These are phyloP conservation scores for Platerodrilus igneus DNA, from an alignment of 2,888 invertebrate genomes.

Conservation along the genomic window DNA sequence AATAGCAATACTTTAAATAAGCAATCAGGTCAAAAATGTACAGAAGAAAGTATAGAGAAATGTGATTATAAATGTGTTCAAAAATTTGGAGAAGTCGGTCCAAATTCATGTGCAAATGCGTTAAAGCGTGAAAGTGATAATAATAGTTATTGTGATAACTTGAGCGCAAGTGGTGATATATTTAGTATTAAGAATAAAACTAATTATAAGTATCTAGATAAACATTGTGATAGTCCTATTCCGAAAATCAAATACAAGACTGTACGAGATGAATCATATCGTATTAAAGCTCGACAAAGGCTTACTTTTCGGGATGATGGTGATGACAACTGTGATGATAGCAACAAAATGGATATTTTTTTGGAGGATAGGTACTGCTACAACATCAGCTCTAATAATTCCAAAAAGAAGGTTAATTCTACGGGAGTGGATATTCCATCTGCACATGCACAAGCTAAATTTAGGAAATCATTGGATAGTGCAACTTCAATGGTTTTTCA, in stretches of 20 bases:
- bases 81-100: slow-evolving; percentile 25
- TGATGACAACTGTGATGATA: slow-evolving; percentile 11
- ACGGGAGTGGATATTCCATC: slow-evolving; percentile 56
- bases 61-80: slow-evolving; percentile 34
- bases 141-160: slow-evolving; percentile 41
- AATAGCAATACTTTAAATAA: slow-evolving; percentile 15
- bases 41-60: slow-evolving; percentile 20
- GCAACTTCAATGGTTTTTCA: slow-evolving; percentile 83
- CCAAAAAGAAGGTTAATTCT: slow-evolving; percentile 14
- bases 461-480: slow-evolving; percentile 69
- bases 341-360: slow-evolving; percentile 9
- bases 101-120: slow-evolving; percentile 30
- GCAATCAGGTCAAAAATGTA: slow-evolving; percentile 7
- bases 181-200: slow-evolving; percentile 44
- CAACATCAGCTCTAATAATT: slow-evolving; percentile 6
- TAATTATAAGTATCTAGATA: slow-evolving; percentile 42
- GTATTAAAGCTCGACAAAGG: slow-evolving; percentile 37
- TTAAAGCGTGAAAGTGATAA: slow-evolving; percentile 22
- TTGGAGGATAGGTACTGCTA: slow-evolving; percentile 33
- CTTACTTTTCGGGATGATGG: slow-evolving; percentile 38
- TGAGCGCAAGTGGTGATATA: slow-evolving; percentile 45
- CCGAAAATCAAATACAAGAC: slow-evolving; percentile 29
- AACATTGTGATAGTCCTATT: slow-evolving; percentile 45
- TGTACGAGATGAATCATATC: slow-evolving; percentile 34
- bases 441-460: slow-evolving; percentile 65